A percentile compares a stretch with the other conserved stretches of the same genome.
phyloP scores from a whole-genome alignment of 2,113 vertebrate genomes.

The Saguinus midas region DNA sequence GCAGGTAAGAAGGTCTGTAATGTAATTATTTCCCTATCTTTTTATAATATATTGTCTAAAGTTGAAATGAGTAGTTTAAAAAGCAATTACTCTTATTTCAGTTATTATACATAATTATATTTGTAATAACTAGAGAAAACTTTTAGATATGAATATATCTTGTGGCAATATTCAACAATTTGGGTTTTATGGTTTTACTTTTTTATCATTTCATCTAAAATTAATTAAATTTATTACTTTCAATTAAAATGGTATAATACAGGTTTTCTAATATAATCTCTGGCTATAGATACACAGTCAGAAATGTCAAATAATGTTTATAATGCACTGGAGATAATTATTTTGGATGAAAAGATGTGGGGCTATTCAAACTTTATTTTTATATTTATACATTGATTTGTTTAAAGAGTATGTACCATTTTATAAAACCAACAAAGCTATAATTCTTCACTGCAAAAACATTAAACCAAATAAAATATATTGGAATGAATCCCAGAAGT shows the following conservation, averaged over 20 bases:
- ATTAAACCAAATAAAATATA: slow-evolving; percentile 58
- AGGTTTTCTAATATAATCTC: slow-evolving; percentile 1
- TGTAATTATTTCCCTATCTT: background rate
- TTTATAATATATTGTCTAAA: background rate
- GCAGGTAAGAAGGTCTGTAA: background rate
- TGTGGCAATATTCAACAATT: background rate
- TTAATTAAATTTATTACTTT: slow-evolving; percentile 42
- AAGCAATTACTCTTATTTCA: background rate
- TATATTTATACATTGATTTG: slow-evolving; percentile 34
- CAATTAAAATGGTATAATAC: background rate
- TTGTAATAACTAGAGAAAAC: background rate
- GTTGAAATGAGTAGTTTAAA: background rate
- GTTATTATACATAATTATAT: background rate
- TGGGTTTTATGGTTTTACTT: background rate
- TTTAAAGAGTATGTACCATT: slow-evolving; percentile 43
- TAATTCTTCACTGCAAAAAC: slow-evolving; percentile 52
- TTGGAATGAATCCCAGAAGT: slow-evolving; percentile 64
- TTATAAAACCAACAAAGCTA: slow-evolving; percentile 39
- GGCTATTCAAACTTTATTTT: slow-evolving; percentile 38
- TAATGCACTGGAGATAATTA: slow-evolving; percentile 9
- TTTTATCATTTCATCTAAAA: slow-evolving; percentile 22
- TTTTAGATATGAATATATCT: background rate
- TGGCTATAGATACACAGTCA: background rate
- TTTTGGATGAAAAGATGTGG: slow-evolving; percentile 11
- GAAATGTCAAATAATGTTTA: slow-evolving; percentile 12